Evolutionary conservation across 1,140 invertebrate species (phyloP), one percentile per base, ranked within the genome.

Genomic region (Lysiphlebus fabarum): DNA sequence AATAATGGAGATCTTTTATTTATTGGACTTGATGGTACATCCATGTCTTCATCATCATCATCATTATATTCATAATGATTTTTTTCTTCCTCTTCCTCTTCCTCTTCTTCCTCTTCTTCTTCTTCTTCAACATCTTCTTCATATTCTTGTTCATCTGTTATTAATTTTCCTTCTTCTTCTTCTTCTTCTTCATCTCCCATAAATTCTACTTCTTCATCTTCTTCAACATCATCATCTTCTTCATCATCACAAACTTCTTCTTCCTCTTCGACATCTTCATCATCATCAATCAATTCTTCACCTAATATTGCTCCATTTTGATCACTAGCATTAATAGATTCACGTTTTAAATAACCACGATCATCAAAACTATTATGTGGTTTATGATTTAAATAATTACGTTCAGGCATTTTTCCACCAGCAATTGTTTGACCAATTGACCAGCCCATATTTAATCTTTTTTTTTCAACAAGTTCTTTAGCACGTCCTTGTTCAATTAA

Each of bases 341-440:
- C 67, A 56, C 77, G 65, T 62, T 81, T 79, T 33, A 86, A 71
- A 69, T 79, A 84, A 5, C 87, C 86, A 49, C 85, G 75, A 10
- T 73, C 70, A 68, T 85, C 81, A 66, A 91, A 91, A 76, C 89
- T 91, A 12, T 82, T 81, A 62, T 88, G 84, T 0, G 85, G 81
- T 5, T 67, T 68, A 64, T 87, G 83, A 60, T 75, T 75, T 60
- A 74, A 59, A 59, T 82, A 85, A 42, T 71, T 38, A 64, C 79
- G 68, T 33, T 79, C 69, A 1, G 86, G 83, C 55, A 86, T 67
- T 9, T 65, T 53, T 14, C 80, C 80, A 1, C 87, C 88, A 44
- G 84, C 85, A 9, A 91, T 83, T 40, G 85, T 83, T 72, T 86
- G 82, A 1, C 87, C 87, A 6, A 89, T 82, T 1, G 82, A 80